Evolutionary conservation across 1,140 invertebrate genomes (phyloP).

Genomic region (Drosophila rufa): DNA sequence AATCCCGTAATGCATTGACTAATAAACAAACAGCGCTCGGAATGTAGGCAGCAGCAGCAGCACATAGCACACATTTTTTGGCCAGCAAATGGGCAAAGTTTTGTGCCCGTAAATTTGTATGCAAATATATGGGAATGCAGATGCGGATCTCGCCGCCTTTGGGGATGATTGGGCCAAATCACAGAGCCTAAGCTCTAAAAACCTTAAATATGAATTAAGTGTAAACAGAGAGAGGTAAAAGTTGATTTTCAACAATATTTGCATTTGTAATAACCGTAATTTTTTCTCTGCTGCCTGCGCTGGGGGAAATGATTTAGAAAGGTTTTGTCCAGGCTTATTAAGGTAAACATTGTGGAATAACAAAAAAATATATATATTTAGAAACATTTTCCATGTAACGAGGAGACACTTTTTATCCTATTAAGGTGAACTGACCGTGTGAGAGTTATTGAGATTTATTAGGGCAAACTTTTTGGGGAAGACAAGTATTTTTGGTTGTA

Average conservation of each 20-base stretch:
- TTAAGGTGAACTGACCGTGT: background rate
- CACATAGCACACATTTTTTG: slow-evolving; percentile 21
- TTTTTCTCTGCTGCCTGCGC: background rate
- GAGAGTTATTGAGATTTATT: background rate
- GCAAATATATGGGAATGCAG: slow-evolving; percentile 21
- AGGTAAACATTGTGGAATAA: background rate
- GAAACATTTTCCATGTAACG: too few relatives aligned
- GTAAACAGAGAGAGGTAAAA: slow-evolving; percentile 4
- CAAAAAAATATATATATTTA: too few relatives aligned
- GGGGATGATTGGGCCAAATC: slow-evolving; percentile 1
- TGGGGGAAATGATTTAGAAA: slow-evolving; percentile 10
- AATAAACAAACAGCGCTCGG: slow-evolving; percentile 47
- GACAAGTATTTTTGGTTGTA: background rate
- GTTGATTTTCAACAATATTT: slow-evolving; percentile 21
- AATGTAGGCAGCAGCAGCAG: slow-evolving; percentile 23
- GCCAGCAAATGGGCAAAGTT: slow-evolving; percentile 13
- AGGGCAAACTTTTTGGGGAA: too few relatives aligned
- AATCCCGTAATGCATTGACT: slow-evolving; percentile 47
- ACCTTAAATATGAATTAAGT: slow-evolving; percentile 12
- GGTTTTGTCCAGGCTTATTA: background rate
- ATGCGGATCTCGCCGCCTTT: slow-evolving; percentile 9
- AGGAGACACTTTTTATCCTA: background rate
- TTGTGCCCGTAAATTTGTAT: slow-evolving; percentile 7
- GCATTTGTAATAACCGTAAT: slow-evolving; percentile 14
- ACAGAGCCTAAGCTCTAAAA: slow-evolving; percentile 6